Percentiles rank a stretch among this genome's conserved stretches.
Evolutionary conservation across 1,140 invertebrate genomes (phyloP).

Genomic region (Calycopis cecrops): DNA sequence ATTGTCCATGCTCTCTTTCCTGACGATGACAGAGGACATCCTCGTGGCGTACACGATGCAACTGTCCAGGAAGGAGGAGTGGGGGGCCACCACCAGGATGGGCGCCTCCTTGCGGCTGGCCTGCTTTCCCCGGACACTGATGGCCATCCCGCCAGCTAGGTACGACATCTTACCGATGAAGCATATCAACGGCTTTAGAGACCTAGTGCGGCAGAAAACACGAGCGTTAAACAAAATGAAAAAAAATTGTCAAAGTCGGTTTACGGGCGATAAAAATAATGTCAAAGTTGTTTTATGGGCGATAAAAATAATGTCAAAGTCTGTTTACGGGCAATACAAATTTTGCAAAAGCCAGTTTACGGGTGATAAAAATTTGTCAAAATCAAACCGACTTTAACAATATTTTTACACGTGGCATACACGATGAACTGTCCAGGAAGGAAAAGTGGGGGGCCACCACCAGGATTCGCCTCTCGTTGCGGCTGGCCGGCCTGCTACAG

Average conservation of each 20-base stretch:
- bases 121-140: slow-evolving; percentile 84
- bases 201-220: slow-evolving; percentile 52
- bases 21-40: slow-evolving; percentile 87
- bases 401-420: slow-evolving; percentile 84
- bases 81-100: slow-evolving; percentile 89
- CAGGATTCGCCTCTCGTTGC: slow-evolving; percentile 86
- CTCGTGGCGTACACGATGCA: slow-evolving; percentile 86
- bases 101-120: slow-evolving; percentile 85
- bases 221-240: no score
- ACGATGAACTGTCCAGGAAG: slow-evolving; percentile 89
- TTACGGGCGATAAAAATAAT: no score
- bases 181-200: slow-evolving; percentile 80
- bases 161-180: slow-evolving; percentile 83
- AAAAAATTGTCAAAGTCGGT: no score
- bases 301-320: no score
- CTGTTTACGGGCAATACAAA: no score
- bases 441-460: slow-evolving; percentile 92
- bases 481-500: slow-evolving; percentile 84
- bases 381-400: no score
- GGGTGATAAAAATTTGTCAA: no score
- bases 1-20: slow-evolving; percentile 86
- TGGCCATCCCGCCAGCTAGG: slow-evolving; percentile 85
- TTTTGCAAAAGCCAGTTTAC: no score
- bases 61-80: slow-evolving; percentile 91
- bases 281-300: no score